These are phyloP conservation scores for Percopsis transmontana DNA, from an alignment of 2,113 vertebrate genomes.

Conservation along the genomic window DNA sequence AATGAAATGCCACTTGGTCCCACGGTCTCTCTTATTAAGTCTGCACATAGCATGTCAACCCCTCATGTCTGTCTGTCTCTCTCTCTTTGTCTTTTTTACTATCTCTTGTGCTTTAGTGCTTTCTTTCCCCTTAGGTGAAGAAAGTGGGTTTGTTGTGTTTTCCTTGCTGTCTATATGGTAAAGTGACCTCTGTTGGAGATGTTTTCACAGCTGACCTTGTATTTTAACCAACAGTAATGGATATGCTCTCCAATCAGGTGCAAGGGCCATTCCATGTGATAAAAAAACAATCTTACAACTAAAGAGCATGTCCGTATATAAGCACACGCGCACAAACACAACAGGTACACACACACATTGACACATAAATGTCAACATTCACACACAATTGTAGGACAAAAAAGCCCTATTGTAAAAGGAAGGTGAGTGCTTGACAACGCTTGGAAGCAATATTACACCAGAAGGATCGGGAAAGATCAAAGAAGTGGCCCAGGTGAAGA, in stretches of 20 bases:
- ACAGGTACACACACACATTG: not conserved
- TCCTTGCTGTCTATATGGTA: constrained; percentile 14
- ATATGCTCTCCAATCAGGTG: constrained; percentile 14
- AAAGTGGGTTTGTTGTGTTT: constrained; percentile 30
- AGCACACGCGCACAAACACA: too few species aligned
- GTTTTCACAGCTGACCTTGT: constrained; percentile 14
- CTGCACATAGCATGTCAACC: constrained; percentile 16
- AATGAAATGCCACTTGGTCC: constrained; percentile 56
- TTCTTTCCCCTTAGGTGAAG: not conserved
- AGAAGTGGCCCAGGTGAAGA: constrained; percentile 43
- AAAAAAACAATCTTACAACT: too few species aligned
- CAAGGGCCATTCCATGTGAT: constrained; percentile 2
- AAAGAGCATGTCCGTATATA: too few species aligned
- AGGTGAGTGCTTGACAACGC: constrained; percentile 14
- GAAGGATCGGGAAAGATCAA: constrained; percentile 52
- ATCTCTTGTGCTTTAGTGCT: constrained; percentile 11
- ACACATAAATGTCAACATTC: not conserved
- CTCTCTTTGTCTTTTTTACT: constrained; percentile 3
- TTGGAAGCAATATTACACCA: constrained; percentile 48
- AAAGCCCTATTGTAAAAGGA: not conserved
- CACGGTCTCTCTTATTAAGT: constrained; percentile 40
- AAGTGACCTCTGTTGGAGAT: not conserved
- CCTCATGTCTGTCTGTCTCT: not conserved
- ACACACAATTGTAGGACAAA: constrained; percentile 3
- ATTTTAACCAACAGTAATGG: constrained; percentile 26